These are phyloP conservation scores for Halcyon malimbica DNA, from an alignment of 2,113 vertebrate genomes.

Conservation along the genomic window DNA sequence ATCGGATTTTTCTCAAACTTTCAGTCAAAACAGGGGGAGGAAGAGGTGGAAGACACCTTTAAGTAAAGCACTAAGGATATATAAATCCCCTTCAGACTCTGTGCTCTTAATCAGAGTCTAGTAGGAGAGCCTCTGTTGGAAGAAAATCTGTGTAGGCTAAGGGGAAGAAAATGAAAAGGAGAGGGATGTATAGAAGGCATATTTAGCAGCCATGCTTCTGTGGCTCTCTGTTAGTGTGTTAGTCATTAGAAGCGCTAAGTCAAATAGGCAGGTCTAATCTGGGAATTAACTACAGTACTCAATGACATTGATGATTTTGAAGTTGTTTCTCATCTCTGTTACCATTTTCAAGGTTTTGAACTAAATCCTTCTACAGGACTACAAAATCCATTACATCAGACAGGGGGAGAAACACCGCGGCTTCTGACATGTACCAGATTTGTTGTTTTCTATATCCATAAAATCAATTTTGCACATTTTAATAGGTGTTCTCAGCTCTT, in stretches of 20 bases:
- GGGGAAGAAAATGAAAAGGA: not conserved
- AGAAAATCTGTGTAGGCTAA: not conserved
- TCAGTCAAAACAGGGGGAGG: not conserved
- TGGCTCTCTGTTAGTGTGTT: accelerated
- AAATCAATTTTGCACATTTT: conserved; percentile 31
- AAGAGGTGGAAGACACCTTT: not conserved
- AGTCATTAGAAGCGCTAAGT: not conserved
- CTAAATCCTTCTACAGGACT: not conserved
- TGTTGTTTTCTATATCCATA: not conserved
- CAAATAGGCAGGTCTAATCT: not conserved
- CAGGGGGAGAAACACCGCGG: not conserved
- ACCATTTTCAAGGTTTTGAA: not conserved
- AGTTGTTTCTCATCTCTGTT: not conserved
- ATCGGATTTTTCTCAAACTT: not conserved
- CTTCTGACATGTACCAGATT: not conserved
- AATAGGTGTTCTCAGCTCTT: not conserved
- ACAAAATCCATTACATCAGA: not conserved
- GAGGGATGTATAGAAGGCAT: not conserved
- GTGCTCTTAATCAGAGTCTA: not conserved
- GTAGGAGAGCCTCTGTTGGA: not conserved
- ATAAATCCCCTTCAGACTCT: not conserved
- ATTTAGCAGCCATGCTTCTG: not conserved
- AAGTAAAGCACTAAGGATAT: not conserved
- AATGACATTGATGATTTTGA: not conserved
- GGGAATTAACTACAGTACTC: not conserved